phyloP scores from a whole-genome alignment of 2,888 invertebrate species.

The Noctua janthina region DNA sequence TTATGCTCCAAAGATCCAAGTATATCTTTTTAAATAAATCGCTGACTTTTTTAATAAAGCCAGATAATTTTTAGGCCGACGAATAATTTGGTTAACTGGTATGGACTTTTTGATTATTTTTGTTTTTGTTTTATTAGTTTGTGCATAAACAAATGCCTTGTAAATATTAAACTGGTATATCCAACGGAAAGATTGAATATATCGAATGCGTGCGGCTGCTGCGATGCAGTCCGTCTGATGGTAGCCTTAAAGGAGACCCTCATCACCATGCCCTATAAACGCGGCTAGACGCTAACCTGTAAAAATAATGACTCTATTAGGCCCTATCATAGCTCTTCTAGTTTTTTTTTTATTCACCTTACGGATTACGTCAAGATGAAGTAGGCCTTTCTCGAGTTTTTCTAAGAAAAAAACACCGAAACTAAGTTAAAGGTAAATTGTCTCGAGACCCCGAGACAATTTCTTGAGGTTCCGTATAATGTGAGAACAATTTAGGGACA shows the following conservation, averaged over 20 bases:
- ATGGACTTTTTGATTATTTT: not conserved
- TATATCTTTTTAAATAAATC: no score
- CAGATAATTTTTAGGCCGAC: no score
- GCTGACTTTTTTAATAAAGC: no score
- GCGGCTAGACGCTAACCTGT: not conserved
- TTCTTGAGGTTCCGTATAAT: slow-evolving; percentile 7
- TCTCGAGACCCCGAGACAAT: not conserved
- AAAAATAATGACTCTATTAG: not conserved
- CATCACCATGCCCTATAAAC: not conserved
- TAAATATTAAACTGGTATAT: no score
- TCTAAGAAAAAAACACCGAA: not conserved
- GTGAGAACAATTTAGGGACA: slow-evolving; percentile 9
- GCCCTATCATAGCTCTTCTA: not conserved
- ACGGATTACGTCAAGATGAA: slow-evolving; percentile 3
- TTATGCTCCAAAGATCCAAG: no score
- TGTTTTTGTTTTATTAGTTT: not conserved
- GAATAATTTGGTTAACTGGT: not conserved
- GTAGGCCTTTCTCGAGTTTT: slow-evolving; percentile 5
- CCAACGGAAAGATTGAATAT: no score
- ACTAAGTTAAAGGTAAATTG: not conserved
- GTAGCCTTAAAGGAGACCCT: not conserved
- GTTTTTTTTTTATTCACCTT: slow-evolving; percentile 5
- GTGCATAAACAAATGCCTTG: not conserved
- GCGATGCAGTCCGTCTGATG: no score
- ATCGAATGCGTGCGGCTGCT: no score